Evolutionary conservation across 2,888 invertebrate species (phyloP).

Genomic region (Andrena fulva): DNA sequence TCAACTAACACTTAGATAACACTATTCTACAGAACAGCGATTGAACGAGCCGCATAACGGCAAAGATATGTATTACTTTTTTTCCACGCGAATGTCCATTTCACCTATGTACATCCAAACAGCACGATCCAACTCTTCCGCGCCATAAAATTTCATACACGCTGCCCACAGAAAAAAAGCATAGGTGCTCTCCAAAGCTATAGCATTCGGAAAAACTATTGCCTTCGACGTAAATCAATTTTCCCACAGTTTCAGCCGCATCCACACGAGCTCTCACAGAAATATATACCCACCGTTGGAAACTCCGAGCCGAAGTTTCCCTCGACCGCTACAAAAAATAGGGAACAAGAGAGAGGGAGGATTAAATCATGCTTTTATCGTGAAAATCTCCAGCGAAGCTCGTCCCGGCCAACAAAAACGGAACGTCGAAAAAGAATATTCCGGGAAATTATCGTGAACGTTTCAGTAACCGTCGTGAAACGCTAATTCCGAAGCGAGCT

Average conservation of each 20-base stretch:
- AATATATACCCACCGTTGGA: background rate
- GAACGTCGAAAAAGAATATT: background rate
- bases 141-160: no score
- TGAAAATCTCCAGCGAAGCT: conserved; percentile 1
- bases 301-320: background rate
- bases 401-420: background rate
- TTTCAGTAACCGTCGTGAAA: conserved; percentile 1
- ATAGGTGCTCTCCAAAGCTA: no score
- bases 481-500: background rate
- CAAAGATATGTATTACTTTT: no score
- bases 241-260: background rate
- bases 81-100: no score
- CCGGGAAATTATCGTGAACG: background rate
- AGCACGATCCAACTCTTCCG: no score
- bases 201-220: background rate
- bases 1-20: no score
- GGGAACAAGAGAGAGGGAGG: background rate
- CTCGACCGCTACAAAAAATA: background rate
- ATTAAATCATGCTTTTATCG: conserved; percentile 3
- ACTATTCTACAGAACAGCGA: no score
- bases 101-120: no score
- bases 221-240: background rate
- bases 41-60: no score
- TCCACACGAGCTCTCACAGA: background rate
- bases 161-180: no score